phyloP scores from a whole-genome alignment of 2,113 vertebrate genomes.

The Stigmatopora nigra region DNA sequence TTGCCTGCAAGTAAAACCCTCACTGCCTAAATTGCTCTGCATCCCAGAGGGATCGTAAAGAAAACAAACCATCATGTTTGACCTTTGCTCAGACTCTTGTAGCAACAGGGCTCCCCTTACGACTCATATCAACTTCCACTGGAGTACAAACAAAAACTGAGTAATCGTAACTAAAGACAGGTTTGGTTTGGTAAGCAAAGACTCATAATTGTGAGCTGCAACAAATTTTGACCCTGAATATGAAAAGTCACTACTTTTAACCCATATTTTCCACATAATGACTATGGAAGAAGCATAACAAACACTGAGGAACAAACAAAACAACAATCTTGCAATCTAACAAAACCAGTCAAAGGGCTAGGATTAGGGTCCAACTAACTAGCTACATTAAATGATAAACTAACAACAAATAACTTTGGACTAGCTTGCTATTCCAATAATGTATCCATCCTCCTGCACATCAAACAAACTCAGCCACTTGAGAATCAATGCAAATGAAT shows the following conservation, averaged over 20 bases:
- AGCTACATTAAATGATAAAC: not conserved
- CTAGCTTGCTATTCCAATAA: too few relatives aligned
- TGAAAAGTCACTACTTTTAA: not conserved
- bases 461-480: too few relatives aligned
- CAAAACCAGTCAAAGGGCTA: not conserved
- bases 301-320: not conserved
- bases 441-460: too few relatives aligned
- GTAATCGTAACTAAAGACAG: conserved; percentile 56
- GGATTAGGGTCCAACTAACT: too few relatives aligned
- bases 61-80: conserved; percentile 70
- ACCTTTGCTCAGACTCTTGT: conserved; percentile 72
- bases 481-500: too few relatives aligned
- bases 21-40: conserved; percentile 41
- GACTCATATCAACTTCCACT: conserved; percentile 64
- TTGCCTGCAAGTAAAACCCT: conserved; percentile 53
- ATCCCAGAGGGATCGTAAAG: conserved; percentile 52
- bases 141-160: conserved; percentile 63
- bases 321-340: not conserved
- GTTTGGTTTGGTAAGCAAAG: conserved; percentile 15
- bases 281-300: conserved; percentile 69
- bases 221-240: not conserved
- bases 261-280: conserved; percentile 47
- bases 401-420: not conserved
- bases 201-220: not conserved
- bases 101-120: conserved; percentile 69